phyloP scores from a whole-genome alignment of 2,113 vertebrate species.

The Mirounga angustirostris region DNA sequence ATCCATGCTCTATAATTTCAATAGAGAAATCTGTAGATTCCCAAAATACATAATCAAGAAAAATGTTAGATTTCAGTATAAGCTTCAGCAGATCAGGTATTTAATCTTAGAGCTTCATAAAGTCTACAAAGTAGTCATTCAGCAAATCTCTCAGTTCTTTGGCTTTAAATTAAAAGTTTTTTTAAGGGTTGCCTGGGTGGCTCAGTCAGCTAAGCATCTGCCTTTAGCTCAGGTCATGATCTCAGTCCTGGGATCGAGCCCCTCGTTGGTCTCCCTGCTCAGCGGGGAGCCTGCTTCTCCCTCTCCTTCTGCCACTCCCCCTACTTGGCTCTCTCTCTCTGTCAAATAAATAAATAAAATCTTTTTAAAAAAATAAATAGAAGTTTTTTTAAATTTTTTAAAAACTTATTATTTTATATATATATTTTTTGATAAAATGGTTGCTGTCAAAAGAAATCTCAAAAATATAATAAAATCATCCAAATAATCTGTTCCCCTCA shows the following conservation, averaged over 20 bases:
- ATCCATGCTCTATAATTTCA: not conserved
- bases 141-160: not conserved
- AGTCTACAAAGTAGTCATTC: not conserved
- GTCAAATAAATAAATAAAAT: too few relatives aligned
- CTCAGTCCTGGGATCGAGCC: too few relatives aligned
- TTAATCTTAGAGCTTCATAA: slow-evolving; percentile 27
- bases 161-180: not conserved
- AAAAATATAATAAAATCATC: not conserved
- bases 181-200: too few relatives aligned
- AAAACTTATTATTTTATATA: not conserved
- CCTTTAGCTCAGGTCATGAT: too few relatives aligned
- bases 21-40: slow-evolving; percentile 9
- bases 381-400: not conserved
- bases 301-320: too few relatives aligned
- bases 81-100: not conserved
- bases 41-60: not conserved
- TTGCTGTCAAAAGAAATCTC: not conserved
- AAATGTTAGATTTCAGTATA: not conserved
- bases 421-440: not conserved
- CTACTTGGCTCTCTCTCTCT: too few relatives aligned
- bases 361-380: too few relatives aligned
- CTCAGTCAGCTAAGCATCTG: too few relatives aligned
- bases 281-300: too few relatives aligned
- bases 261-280: too few relatives aligned
- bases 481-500: not conserved